These are phyloP conservation scores for Escarpia spicata DNA, from an alignment of 2,888 invertebrate genomes.

Conservation along the genomic window DNA sequence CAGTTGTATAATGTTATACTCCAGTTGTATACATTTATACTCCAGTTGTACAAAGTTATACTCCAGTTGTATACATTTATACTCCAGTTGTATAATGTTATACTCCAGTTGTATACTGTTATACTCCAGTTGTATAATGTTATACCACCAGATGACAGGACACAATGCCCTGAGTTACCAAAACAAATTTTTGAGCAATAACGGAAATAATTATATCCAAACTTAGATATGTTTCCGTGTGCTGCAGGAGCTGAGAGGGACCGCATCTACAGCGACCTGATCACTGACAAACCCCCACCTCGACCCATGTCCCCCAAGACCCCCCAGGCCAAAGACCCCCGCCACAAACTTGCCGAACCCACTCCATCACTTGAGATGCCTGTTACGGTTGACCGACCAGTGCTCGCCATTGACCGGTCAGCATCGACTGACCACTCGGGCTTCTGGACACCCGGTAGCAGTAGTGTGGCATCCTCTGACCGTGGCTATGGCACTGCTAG, in stretches of 20 bases:
- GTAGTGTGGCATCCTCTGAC: neutral
- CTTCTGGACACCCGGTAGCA: constrained; percentile 43
- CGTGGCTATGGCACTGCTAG: neutral
- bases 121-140: too few relatives aligned
- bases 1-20: too few relatives aligned
- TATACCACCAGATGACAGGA: too few relatives aligned
- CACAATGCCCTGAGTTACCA: too few relatives aligned
- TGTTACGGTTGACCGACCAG: neutral
- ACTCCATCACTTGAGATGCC: neutral
- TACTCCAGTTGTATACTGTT: too few relatives aligned
- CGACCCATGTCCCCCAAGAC: constrained; percentile 22
- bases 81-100: too few relatives aligned
- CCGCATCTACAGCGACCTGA: constrained; percentile 32
- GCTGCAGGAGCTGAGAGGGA: neutral
- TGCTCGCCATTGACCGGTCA: neutral
- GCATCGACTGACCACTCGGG: constrained; percentile 36
- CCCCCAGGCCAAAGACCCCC: neutral
- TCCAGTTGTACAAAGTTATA: too few relatives aligned
- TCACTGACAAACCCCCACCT: constrained; percentile 49
- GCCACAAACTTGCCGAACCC: neutral
- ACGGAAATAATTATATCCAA: neutral
- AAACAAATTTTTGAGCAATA: too few relatives aligned
- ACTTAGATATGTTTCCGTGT: neutral
- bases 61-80: too few relatives aligned
- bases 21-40: too few relatives aligned